Conservation (phyloP, 2,797 vertebrate genomes). For the Parauchenoglanis ngamensis region DNA sequence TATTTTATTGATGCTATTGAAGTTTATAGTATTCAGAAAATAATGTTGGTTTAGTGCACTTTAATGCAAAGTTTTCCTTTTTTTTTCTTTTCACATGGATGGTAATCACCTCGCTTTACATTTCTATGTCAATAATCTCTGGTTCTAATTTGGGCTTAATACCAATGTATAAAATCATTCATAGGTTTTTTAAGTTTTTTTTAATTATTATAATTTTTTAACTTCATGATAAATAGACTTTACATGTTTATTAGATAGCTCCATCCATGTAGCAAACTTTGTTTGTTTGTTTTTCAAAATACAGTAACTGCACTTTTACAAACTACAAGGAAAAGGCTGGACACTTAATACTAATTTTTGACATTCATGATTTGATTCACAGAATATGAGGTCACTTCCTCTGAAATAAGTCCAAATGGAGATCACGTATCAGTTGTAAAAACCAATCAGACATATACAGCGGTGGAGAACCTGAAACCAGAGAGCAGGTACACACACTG, state of each 20-base stretch:
- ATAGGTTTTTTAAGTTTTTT: neutral
- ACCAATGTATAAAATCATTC: neutral
- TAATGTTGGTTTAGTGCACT: neutral
- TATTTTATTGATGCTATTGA: neutral
- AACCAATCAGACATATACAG: conserved; percentile 95
- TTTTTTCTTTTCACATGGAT: neutral
- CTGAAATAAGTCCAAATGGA: conserved; percentile 81
- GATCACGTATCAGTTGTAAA: conserved; percentile 83
- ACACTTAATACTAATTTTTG: neutral
- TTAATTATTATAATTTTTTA: neutral
- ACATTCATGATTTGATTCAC: conserved; percentile 29
- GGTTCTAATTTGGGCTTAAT: neutral
- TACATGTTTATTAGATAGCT: neutral
- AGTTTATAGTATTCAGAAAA: neutral
- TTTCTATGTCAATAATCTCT: neutral
- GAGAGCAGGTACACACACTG: conserved; percentile 83
- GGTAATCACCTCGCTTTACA: neutral
- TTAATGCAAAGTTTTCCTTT: neutral
- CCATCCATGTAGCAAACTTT: neutral
- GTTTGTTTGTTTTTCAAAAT: neutral
- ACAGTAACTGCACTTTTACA: neutral
- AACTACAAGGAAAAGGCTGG: neutral
- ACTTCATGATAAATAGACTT: neutral
- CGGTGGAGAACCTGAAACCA: conserved; percentile 95
- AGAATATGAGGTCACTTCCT: conserved; percentile 93